These are phyloP conservation scores for Uria aalge DNA, from an alignment of 2,113 vertebrate species.

Conservation along the genomic window DNA sequence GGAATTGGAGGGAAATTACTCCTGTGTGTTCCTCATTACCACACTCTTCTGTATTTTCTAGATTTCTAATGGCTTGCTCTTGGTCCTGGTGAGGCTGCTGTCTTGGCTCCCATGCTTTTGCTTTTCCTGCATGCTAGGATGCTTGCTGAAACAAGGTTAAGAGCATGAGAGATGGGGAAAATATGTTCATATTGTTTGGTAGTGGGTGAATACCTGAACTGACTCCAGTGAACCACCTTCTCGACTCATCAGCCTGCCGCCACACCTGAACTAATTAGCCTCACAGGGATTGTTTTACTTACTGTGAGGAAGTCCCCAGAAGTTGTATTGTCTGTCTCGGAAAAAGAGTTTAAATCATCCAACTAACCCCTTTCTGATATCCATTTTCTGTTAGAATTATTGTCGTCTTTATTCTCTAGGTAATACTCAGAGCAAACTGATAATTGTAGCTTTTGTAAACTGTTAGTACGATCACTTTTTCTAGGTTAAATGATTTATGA, in stretches of 20 bases:
- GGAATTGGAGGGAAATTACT: neutral
- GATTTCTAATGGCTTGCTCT: neutral
- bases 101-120: neutral
- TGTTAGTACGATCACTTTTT: neutral
- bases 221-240: neutral
- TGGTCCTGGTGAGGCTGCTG: neutral
- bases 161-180: neutral
- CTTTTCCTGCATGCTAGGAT: neutral
- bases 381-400: neutral
- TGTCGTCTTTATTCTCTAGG: neutral
- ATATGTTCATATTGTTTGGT: neutral
- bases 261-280: constrained; percentile 32
- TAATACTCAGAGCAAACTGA: neutral
- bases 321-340: neutral
- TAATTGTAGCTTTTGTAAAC: neutral
- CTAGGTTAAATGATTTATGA: constrained; percentile 40
- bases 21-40: neutral
- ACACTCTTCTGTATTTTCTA: neutral
- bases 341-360: neutral
- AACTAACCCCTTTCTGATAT: neutral
- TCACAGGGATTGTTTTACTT: neutral
- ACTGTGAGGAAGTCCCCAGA: neutral
- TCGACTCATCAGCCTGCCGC: neutral
- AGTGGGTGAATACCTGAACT: neutral
- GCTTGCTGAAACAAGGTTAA: neutral